Evolutionary conservation across 2,888 invertebrate species (phyloP).

Genomic region (Andricus curvator): DNA sequence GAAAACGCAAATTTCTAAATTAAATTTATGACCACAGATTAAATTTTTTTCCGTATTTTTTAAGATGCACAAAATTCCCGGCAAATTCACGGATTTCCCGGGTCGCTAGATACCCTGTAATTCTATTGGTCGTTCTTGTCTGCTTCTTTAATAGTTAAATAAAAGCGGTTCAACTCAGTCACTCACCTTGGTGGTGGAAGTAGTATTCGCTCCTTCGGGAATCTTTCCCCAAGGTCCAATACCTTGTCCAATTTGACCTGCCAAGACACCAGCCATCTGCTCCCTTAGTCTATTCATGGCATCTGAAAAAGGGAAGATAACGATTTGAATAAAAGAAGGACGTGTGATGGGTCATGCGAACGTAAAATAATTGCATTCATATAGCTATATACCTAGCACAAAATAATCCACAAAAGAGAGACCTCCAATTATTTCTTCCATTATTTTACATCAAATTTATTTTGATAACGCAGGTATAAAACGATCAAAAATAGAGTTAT

Average conservation of each 20-base stretch:
- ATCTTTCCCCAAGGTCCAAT: constrained; percentile 61
- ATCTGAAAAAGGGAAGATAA: constrained; percentile 60
- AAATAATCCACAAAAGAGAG: not conserved
- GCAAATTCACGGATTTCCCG: no score
- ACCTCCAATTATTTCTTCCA: not conserved
- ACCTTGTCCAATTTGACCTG: constrained; percentile 51
- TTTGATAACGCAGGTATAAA: not conserved
- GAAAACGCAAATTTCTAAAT: no score
- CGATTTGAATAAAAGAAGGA: not conserved
- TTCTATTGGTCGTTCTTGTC: not conserved
- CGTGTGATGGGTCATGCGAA: constrained; percentile 3
- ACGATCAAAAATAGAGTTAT: no score
- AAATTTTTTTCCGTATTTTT: no score
- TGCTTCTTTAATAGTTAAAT: not conserved
- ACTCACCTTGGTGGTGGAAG: constrained; percentile 73
- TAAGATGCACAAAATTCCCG: no score
- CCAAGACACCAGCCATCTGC: constrained; percentile 60
- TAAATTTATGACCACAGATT: no score
- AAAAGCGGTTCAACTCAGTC: constrained; percentile 7
- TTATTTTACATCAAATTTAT: not conserved
- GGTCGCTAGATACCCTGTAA: not conserved
- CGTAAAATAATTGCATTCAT: not conserved
- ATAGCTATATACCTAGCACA: not conserved
- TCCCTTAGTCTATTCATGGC: constrained; percentile 62
- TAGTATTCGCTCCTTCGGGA: constrained; percentile 73